Percentiles rank a stretch among this genome's conserved stretches.
phyloP scores from a whole-genome alignment of 1,140 invertebrate species.

The Lepidurus couesii region DNA sequence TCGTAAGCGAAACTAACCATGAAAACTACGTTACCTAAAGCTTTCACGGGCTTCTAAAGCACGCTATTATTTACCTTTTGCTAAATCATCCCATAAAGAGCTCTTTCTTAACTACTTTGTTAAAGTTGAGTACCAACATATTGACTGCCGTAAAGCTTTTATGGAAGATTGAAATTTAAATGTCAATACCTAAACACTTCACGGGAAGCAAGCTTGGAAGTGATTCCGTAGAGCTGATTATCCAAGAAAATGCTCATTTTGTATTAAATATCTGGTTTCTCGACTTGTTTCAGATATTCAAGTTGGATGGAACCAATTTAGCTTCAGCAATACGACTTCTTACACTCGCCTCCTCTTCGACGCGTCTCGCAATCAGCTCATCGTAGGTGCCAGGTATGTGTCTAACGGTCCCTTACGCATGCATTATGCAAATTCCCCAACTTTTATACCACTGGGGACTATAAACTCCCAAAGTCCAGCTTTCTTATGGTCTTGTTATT shows the following conservation, averaged over 20 bases:
- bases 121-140: too few relatives aligned
- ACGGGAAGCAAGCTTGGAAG: too few relatives aligned
- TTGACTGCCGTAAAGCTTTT: too few relatives aligned
- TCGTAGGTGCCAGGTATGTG: conserved; percentile 69
- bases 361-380: conserved; percentile 70
- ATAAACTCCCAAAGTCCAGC: conserved; percentile 24
- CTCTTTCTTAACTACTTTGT: too few relatives aligned
- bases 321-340: conserved; percentile 45
- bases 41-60: too few relatives aligned
- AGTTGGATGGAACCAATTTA: conserved; percentile 19
- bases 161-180: too few relatives aligned
- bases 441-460: conserved; percentile 23
- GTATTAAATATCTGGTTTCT: background rate
- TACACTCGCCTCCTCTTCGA: conserved; percentile 76
- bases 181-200: too few relatives aligned
- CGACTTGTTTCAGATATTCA: background rate
- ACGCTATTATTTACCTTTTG: too few relatives aligned
- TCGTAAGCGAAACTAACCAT: too few relatives aligned
- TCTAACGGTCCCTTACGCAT: conserved; percentile 23
- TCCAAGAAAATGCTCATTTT: background rate
- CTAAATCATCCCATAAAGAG: too few relatives aligned
- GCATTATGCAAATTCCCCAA: background rate
- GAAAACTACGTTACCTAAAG: too few relatives aligned
- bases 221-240: background rate
- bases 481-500: conserved; percentile 21